A percentile compares a stretch with the other conserved stretches of the same genome.
Evolutionary conservation across 2,113 vertebrate species (phyloP).

Genomic region (Clarias batrachus): DNA sequence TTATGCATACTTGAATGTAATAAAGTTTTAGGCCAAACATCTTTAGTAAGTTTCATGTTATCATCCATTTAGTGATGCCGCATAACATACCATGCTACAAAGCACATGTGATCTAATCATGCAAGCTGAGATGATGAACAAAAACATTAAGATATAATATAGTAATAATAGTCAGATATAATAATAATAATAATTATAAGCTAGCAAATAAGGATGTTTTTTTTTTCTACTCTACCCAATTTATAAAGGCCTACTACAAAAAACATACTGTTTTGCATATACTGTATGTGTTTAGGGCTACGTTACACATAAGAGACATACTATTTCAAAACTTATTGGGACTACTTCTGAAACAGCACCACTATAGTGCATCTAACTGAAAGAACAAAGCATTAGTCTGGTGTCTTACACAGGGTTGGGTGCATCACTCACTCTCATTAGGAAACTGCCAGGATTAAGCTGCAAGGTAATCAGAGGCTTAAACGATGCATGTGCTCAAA

Average conservation of each 20-base stretch:
- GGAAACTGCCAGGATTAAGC: slow-evolving; percentile 61
- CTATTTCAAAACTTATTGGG: slow-evolving; percentile 31
- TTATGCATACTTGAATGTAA: not conserved
- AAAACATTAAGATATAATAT: not conserved
- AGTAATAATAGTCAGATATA: not conserved
- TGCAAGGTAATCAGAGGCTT: slow-evolving; percentile 60
- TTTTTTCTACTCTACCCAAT: not conserved
- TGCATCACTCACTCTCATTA: slow-evolving; percentile 58
- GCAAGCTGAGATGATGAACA: not conserved
- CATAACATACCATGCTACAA: not conserved
- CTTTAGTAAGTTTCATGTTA: not conserved
- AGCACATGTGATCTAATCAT: not conserved
- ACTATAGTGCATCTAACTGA: slow-evolving; percentile 54
- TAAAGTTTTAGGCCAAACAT: not conserved
- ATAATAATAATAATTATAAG: not conserved
- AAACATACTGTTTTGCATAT: not conserved
- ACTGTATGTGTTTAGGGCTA: not conserved
- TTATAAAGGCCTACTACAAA: not conserved
- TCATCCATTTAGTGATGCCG: not conserved
- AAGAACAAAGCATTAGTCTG: slow-evolving; percentile 42
- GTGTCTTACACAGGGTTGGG: slow-evolving; percentile 48
- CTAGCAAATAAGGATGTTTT: not conserved
- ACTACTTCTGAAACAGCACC: slow-evolving; percentile 41
- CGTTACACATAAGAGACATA: not conserved
- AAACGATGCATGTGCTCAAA: slow-evolving; percentile 45